Evolutionary conservation across 2,888 invertebrate species (phyloP), one percentile per base, ranked within the genome.

Genomic region (Crematogaster levior): DNA sequence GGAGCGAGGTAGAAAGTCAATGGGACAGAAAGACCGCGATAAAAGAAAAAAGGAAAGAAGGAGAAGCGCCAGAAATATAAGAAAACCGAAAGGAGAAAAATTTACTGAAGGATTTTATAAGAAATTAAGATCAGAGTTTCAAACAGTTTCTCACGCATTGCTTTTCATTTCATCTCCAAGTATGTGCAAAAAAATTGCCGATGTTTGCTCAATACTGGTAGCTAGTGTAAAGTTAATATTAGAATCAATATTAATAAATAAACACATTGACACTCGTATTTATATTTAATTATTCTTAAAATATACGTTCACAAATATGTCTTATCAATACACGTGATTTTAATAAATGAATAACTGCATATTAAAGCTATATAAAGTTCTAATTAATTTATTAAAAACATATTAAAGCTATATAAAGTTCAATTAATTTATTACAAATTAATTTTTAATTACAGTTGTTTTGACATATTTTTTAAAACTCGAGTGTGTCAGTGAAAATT

Each of bases 21-120:
- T 63, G 40, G 40, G 9, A 63, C 24, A 63, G 63, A 63, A 63
- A 63, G 40, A 43, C 63, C 24, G 15, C 37, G 63, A 63, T 63
- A 63, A 63, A 63, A 40, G 63, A 63, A 43, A 40, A 24, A 37
- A 37, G 3, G 15, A 58, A 18, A 21, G 10, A 40, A 15, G 40
- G 18, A 40, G 12, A 61, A n/a, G 0, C 24, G 18, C 40, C 7
- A 18, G 9, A 40, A 24, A 40, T 43, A 40, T 40, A 43, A 63
- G 24, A 40, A 63, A 63, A 63, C 7, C 7, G 4, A 43, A 43
- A 43, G 18, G 9, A 24, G 40, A 63, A 18, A 63, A 63, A 43
- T 24, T 40, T 40, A 40, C 24, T 43, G 40, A 40, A 0, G 3
- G 1, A 63, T 21, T 9, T 61, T 24, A 61, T 61, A 37, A 61